Percentiles rank a stretch among this genome's conserved stretches.
These are phyloP conservation scores for Phyllostomus hastatus DNA, from an alignment of 2,113 vertebrate species.

Conservation along the genomic window DNA sequence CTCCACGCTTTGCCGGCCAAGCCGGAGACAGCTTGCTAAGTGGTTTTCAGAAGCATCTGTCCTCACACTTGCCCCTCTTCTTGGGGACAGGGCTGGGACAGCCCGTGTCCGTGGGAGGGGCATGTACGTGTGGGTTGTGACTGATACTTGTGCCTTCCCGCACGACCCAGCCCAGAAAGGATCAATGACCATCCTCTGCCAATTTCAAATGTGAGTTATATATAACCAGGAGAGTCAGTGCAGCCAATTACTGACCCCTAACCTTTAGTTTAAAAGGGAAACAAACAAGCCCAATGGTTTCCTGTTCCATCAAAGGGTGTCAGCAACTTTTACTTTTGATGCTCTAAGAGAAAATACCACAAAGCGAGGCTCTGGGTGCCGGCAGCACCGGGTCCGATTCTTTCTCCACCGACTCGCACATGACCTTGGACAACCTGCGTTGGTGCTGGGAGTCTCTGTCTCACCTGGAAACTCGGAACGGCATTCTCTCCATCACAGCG, in stretches of 20 bases:
- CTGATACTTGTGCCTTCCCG: background rate
- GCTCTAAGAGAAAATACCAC: background rate
- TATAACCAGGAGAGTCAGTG: background rate
- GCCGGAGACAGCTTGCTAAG: background rate
- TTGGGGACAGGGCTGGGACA: background rate
- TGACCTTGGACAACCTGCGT: background rate
- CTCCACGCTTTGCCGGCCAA: background rate
- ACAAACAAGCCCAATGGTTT: background rate
- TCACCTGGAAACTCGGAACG: background rate
- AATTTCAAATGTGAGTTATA: too few species aligned
- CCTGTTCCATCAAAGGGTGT: background rate
- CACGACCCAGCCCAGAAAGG: background rate
- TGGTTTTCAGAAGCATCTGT: constrained; percentile 25
- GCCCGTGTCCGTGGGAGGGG: background rate
- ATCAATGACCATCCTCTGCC: background rate
- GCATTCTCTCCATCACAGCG: too few species aligned
- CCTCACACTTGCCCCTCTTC: background rate
- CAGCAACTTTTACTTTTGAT: background rate
- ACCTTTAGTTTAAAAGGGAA: background rate
- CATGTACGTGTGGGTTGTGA: background rate
- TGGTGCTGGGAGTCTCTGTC: background rate
- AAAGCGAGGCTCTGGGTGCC: background rate
- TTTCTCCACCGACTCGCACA: background rate
- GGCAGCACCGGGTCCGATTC: background rate
- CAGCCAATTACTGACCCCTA: background rate